Percentiles rank a stretch among this genome's conserved stretches.
Evolutionary conservation across 2,797 vertebrate species (phyloP).

Genomic region (Pogonophryne albipinna): DNA sequence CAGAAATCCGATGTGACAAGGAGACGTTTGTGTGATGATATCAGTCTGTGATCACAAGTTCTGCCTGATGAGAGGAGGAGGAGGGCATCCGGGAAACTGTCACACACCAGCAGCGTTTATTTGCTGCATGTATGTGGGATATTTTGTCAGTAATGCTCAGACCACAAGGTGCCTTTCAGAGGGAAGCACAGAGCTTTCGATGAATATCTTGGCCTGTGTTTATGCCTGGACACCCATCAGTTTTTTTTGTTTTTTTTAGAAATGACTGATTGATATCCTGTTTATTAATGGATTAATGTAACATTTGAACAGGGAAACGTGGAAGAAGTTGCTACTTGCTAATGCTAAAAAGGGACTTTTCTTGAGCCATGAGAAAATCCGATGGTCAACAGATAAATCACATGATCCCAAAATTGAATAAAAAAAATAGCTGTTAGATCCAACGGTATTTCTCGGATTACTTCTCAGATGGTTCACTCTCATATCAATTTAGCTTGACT

Average conservation of each 20-base stretch:
- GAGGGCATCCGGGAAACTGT: conserved; percentile 56
- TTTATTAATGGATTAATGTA: background rate
- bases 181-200: background rate
- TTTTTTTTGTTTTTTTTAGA: background rate
- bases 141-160: conserved; percentile 29
- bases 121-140: conserved; percentile 37
- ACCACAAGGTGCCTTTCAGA: conserved; percentile 38
- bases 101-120: conserved; percentile 59
- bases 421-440: background rate
- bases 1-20: conserved; percentile 76
- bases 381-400: no score
- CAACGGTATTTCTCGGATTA: background rate
- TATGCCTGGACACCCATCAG: background rate
- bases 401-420: background rate
- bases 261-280: background rate
- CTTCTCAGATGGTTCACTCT: no score
- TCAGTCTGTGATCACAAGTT: conserved; percentile 77
- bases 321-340: background rate
- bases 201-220: background rate
- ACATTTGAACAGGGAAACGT: background rate
- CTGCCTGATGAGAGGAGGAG: conserved; percentile 68
- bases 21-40: conserved; percentile 71
- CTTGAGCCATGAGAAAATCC: no score
- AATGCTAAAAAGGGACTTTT: background rate
- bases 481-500: no score